These are phyloP conservation scores for Megaleporinus macrocephalus DNA, from an alignment of 2,113 vertebrate species.

Conservation along the genomic window DNA sequence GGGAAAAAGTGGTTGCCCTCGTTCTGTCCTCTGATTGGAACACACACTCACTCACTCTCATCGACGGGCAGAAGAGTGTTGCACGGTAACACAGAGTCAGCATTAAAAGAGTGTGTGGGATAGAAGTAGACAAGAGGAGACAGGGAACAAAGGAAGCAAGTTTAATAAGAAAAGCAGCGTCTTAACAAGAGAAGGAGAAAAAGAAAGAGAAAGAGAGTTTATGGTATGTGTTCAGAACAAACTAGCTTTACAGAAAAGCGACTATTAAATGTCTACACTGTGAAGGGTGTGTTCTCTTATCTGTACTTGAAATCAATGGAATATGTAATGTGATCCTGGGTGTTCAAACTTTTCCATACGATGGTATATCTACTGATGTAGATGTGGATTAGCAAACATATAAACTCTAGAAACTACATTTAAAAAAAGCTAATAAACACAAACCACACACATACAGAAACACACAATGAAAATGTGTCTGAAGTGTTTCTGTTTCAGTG, in stretches of 20 bases:
- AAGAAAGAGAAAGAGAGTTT: not conserved
- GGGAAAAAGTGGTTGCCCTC: conserved; percentile 54
- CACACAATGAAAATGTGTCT: too few relatives aligned
- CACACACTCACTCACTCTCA: conserved; percentile 47
- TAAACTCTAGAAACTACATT: too few relatives aligned
- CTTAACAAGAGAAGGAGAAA: not conserved
- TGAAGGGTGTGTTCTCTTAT: too few relatives aligned
- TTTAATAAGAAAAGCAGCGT: not conserved
- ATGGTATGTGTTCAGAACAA: not conserved
- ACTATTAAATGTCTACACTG: too few relatives aligned
- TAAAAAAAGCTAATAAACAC: too few relatives aligned
- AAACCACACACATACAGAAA: too few relatives aligned
- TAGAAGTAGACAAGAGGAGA: conserved; percentile 8
- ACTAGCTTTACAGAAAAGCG: not conserved
- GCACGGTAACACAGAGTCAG: conserved; percentile 61
- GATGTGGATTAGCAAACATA: too few relatives aligned
- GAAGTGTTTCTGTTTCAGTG: too few relatives aligned
- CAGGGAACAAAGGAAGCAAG: conserved; percentile 7
- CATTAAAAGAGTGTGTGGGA: conserved; percentile 46
- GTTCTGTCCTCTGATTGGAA: conserved; percentile 36
- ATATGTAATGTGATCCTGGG: too few relatives aligned
- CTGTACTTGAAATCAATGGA: too few relatives aligned
- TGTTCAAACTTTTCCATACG: too few relatives aligned
- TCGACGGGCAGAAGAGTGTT: not conserved
- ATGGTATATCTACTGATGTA: too few relatives aligned